Percentiles rank a stretch among this genome's conserved stretches.
Conservation (phyloP, 1,140 invertebrate species). For the Bombus impatiens region DNA sequence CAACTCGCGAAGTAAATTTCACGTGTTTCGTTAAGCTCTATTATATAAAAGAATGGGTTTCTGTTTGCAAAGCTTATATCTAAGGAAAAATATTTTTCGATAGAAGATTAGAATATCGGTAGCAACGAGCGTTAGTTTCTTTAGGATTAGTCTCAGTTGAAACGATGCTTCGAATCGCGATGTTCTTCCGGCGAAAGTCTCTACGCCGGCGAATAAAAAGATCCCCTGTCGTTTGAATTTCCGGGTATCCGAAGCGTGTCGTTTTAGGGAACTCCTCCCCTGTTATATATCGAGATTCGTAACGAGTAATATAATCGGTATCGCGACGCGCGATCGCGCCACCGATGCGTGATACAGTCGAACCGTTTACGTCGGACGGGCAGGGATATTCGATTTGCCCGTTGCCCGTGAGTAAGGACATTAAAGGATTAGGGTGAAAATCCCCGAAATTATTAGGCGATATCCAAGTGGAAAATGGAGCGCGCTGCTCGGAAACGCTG, state of each 20-base stretch:
- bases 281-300: slow-evolving; percentile 43
- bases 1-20: too few species aligned
- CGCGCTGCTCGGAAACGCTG: slow-evolving; percentile 62
- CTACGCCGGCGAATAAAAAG: not conserved
- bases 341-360: slow-evolving; percentile 62
- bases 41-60: too few species aligned
- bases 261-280: not conserved
- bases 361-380: slow-evolving; percentile 32
- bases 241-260: slow-evolving; percentile 8
- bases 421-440: slow-evolving; percentile 72
- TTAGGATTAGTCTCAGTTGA: too few species aligned
- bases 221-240: slow-evolving; percentile 27
- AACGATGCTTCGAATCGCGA: too few species aligned
- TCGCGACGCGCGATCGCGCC: slow-evolving; percentile 36
- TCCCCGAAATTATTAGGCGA: slow-evolving; percentile 73
- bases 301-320: slow-evolving; percentile 65
- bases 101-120: too few species aligned
- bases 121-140: too few species aligned
- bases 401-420: slow-evolving; percentile 67
- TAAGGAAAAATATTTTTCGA: too few species aligned
- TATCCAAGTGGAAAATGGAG: slow-evolving; percentile 71
- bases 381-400: slow-evolving; percentile 68
- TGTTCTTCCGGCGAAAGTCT: too few species aligned
- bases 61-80: too few species aligned
- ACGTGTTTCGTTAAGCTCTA: too few species aligned